Evolutionary conservation across 2,113 vertebrate genomes (phyloP), one percentile per base, ranked within the genome.

Genomic region (Lophius piscatorius): DNA sequence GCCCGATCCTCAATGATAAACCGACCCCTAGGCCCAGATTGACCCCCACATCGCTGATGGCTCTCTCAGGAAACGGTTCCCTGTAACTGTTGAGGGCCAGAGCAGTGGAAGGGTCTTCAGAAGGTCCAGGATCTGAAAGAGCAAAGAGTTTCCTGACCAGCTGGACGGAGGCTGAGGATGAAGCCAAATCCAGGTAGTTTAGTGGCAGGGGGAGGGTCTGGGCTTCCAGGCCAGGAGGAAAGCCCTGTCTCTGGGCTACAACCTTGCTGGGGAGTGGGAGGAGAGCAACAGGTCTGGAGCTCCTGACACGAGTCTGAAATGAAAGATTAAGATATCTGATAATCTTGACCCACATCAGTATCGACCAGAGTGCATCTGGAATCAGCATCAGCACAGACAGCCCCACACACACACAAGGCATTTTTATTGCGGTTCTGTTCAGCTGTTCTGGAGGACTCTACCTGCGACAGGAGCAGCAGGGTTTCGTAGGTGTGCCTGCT

Each of bases 401-500:
- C n/a, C n/a, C n/a, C n/a, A n/a, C n/a, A n/a, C n/a, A n/a, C n/a
- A n/a, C n/a, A n/a, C n/a, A n/a, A n/a, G n/a, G n/a, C n/a, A n/a
- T n/a, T n/a, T n/a, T n/a, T n/a, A n/a, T n/a, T n/a, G n/a, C n/a
- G n/a, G n/a, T n/a, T n/a, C n/a, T n/a, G n/a, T n/a, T n/a, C n/a
- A n/a, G n/a, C n/a, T n/a, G n/a, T n/a, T n/a, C n/a, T n/a, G n/a
- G n/a, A n/a, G n/a, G n/a, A n/a, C n/a, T n/a, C 17, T 18, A 86
- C 85, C 82, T 84, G 78, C 0, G 83, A 86, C 17, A 86, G 77
- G 11, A 84, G 28, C 60, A 86, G 72, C 66, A 88, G 79, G 2
- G 86, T 86, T 63, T 88, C 76, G 4, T 86, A 86, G 60, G 81
- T 86, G 79, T 88, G 83, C 5, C 24, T 54, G 75, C 71, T 78